Percentiles rank a stretch among this genome's conserved stretches.
Conservation (phyloP, 2,113 vertebrate genomes). For the Cervus canadensis region DNA sequence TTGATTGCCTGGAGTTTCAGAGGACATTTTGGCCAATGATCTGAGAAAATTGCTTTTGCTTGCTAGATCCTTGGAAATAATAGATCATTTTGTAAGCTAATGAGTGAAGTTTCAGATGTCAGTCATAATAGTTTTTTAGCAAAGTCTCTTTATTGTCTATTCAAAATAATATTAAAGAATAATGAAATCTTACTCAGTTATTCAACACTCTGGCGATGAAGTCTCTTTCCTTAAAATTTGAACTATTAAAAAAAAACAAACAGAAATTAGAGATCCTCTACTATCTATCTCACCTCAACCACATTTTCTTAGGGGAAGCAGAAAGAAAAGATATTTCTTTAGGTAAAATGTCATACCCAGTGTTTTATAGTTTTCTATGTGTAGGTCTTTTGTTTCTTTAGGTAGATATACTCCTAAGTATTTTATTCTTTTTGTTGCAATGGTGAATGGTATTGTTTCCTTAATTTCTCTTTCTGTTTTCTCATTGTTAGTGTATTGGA, state of each 20-base stretch:
- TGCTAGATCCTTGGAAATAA: background rate
- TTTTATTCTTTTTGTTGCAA: no score
- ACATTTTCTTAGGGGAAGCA: background rate
- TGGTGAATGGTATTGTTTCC: no score
- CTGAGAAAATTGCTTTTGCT: background rate
- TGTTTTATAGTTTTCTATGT: no score
- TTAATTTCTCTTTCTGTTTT: no score
- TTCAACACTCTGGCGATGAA: background rate
- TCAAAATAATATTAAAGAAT: background rate
- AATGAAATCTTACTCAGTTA: background rate
- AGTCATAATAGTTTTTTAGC: background rate
- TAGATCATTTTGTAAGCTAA: background rate
- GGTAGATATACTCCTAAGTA: no score
- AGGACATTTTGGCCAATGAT: background rate
- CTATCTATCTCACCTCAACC: background rate
- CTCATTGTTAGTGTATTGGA: no score
- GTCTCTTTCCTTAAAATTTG: background rate
- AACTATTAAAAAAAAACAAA: background rate
- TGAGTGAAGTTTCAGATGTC: background rate
- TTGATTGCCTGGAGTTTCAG: background rate
- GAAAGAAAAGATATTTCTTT: background rate
- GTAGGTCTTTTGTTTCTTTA: no score
- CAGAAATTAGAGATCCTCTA: background rate
- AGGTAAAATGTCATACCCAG: background rate
- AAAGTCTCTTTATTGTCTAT: background rate